These are phyloP conservation scores for Amphimallon solstitiale DNA, from an alignment of 2,888 invertebrate species.

Conservation along the genomic window DNA sequence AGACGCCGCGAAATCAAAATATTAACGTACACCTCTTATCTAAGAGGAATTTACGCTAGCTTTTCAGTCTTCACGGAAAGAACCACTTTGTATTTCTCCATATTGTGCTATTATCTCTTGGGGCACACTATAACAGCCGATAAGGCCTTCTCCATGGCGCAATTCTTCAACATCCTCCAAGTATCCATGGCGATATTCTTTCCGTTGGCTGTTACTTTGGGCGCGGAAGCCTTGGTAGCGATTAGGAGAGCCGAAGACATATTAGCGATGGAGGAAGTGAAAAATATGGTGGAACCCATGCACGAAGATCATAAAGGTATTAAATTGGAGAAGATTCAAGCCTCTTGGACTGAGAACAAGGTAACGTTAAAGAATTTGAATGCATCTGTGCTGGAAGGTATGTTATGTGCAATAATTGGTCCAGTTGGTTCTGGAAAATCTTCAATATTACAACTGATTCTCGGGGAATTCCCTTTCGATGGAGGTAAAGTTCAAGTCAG, in stretches of 20 bases:
- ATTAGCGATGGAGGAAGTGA: conserved; percentile 61
- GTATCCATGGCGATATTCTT: conserved; percentile 74
- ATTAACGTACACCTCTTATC: conserved; percentile 73
- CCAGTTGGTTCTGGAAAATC: conserved; percentile 78
- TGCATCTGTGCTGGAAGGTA: conserved; percentile 64
- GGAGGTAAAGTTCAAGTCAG: conserved; percentile 71
- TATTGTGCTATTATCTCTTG: conserved; percentile 79
- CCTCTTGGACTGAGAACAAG: conserved; percentile 55
- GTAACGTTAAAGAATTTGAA: conserved; percentile 65
- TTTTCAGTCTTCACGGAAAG: conserved; percentile 84
- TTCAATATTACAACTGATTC: conserved; percentile 73
- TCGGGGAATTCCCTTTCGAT: conserved; percentile 75
- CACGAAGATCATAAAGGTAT: conserved; percentile 47
- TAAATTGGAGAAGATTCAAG: conserved; percentile 45
- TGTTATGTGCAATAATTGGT: conserved; percentile 68
- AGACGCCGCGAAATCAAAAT: conserved; percentile 74
- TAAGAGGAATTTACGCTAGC: conserved; percentile 73
- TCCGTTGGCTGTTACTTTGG: conserved; percentile 69
- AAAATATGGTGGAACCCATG: conserved; percentile 36
- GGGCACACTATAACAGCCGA: conserved; percentile 69
- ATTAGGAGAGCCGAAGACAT: conserved; percentile 69
- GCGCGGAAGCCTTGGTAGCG: conserved; percentile 74
- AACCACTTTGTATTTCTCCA: conserved; percentile 82
- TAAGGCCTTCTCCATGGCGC: conserved; percentile 80
- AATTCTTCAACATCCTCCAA: conserved; percentile 80